Percentiles rank a stretch among this genome's conserved stretches.
Evolutionary conservation across 2,888 invertebrate genomes (phyloP).

Genomic region (Tetragnatha montana): DNA sequence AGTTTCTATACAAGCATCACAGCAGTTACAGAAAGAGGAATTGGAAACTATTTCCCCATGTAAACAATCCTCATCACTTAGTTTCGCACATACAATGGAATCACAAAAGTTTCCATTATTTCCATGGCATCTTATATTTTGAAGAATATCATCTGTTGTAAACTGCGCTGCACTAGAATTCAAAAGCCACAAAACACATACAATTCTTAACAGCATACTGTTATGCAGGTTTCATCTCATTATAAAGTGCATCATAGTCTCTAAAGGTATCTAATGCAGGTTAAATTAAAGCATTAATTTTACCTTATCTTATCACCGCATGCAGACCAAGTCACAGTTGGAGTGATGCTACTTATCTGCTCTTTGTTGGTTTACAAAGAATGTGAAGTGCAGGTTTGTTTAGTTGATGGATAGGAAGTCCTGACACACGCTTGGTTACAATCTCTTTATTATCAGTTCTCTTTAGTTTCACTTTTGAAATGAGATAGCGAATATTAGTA

Average conservation of each 20-base stretch:
- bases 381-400: not conserved
- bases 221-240: too few relatives aligned
- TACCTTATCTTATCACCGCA: not conserved
- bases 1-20: constrained; percentile 28
- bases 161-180: not conserved
- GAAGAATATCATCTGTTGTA: not conserved
- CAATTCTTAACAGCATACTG: not conserved
- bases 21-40: constrained; percentile 38
- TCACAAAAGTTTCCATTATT: constrained; percentile 20
- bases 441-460: not conserved
- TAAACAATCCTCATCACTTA: not conserved
- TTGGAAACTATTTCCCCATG: constrained; percentile 15
- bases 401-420: not conserved
- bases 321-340: not conserved
- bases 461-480: not conserved
- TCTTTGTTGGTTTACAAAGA: not conserved
- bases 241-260: too few relatives aligned
- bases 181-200: not conserved
- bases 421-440: not conserved
- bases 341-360: not conserved
- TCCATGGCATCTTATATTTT: constrained; percentile 3
- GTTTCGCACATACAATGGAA: constrained; percentile 15
- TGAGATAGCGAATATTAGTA: not conserved
- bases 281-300: not conserved
- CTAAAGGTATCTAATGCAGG: not conserved